Evolutionary conservation across 2,888 invertebrate genomes (phyloP).

Genomic region (Melanargia galathea): DNA sequence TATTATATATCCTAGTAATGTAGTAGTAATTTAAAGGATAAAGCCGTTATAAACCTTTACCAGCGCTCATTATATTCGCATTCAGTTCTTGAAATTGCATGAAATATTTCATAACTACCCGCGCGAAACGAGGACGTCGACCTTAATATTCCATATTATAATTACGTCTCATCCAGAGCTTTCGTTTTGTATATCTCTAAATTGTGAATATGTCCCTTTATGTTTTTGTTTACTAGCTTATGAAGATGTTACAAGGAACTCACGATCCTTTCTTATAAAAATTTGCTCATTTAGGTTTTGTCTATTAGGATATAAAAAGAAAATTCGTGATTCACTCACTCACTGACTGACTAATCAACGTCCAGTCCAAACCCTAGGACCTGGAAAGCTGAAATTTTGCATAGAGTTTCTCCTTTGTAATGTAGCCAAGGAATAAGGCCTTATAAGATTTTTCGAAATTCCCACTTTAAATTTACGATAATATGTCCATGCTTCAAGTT

Average conservation of each 20-base stretch:
- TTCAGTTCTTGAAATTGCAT: neutral
- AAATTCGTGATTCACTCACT: too few relatives aligned
- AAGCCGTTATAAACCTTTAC: neutral
- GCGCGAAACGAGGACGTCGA: neutral
- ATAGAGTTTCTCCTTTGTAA: too few relatives aligned
- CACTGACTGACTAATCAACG: too few relatives aligned
- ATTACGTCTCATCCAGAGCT: neutral
- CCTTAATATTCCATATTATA: constrained; percentile 1
- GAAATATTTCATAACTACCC: neutral
- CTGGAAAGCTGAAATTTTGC: too few relatives aligned
- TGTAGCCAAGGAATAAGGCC: too few relatives aligned
- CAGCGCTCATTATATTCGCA: neutral
- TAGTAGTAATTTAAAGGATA: constrained; percentile 40
- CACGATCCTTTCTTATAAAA: too few relatives aligned
- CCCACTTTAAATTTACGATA: too few relatives aligned
- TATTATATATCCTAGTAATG: constrained; percentile 45
- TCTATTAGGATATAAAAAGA: too few relatives aligned
- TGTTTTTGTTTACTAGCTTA: neutral
- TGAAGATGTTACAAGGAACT: too few relatives aligned
- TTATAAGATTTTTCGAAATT: too few relatives aligned
- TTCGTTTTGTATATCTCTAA: neutral
- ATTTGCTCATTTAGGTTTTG: too few relatives aligned
- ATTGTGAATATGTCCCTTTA: neutral
- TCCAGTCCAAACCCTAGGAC: too few relatives aligned
- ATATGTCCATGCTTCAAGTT: neutral